Percentiles rank a stretch among this genome's conserved stretches.
Conservation (phyloP, 37 sponge, comb jelly and placozoan species). For the Dysidea cf. avara region DNA sequence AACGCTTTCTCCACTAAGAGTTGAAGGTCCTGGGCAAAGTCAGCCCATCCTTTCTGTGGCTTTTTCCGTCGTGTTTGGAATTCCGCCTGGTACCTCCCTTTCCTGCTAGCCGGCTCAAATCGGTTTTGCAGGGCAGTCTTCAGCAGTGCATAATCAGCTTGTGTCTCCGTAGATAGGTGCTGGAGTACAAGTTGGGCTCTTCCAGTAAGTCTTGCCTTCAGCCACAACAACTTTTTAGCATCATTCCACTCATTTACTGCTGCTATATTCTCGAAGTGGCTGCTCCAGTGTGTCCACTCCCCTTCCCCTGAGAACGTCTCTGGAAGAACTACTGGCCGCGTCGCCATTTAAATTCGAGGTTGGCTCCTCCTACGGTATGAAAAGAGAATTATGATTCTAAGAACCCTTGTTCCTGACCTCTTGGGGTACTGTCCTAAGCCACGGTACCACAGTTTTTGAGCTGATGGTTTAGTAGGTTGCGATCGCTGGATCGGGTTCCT, state of each 20-base stretch:
- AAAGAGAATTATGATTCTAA: too few relatives aligned
- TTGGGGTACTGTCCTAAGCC: not conserved
- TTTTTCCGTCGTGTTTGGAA: constrained; percentile 30
- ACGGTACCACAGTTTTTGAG: not conserved
- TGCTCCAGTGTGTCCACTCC: constrained; percentile 26
- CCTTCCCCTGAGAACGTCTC: constrained; percentile 43
- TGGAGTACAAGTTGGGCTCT: constrained; percentile 27
- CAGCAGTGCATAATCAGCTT: not conserved
- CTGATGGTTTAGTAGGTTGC: not conserved
- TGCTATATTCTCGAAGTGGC: constrained; percentile 34
- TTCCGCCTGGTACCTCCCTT: constrained; percentile 38
- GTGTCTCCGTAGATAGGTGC: not conserved
- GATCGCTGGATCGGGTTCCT: not conserved
- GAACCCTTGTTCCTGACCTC: too few relatives aligned
- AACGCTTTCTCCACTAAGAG: constrained; percentile 37
- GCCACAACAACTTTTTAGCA: constrained; percentile 19
- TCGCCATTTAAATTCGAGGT: constrained; percentile 10
- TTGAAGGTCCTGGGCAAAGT: constrained; percentile 27
- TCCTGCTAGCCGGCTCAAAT: constrained; percentile 34
- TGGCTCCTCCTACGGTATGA: too few relatives aligned
- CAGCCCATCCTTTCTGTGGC: constrained; percentile 38
- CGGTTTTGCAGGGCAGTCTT: constrained; percentile 24
- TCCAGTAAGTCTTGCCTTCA: constrained; percentile 36
- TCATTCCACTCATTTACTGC: constrained; percentile 45
- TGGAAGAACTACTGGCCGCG: constrained; percentile 16